These are phyloP conservation scores for Drosophila simulans DNA, from an alignment of 1,140 invertebrate species.

Conservation along the genomic window DNA sequence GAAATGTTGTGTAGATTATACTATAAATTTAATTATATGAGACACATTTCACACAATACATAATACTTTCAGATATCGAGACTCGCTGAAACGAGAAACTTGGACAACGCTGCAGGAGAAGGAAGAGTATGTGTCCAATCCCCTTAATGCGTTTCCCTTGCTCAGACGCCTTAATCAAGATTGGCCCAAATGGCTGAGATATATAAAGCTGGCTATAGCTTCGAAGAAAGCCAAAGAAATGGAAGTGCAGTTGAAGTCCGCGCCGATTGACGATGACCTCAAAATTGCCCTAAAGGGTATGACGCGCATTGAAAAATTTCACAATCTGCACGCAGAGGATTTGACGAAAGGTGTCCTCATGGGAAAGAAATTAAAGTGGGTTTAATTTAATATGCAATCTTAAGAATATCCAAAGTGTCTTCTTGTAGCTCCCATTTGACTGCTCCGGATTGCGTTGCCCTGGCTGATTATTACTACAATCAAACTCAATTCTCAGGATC, in stretches of 20 bases:
- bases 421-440: constrained; percentile 22
- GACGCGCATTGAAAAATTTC: constrained; percentile 43
- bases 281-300: constrained; percentile 27
- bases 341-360: constrained; percentile 46
- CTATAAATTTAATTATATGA: too few species aligned
- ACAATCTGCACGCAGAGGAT: constrained; percentile 49
- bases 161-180: constrained; percentile 50
- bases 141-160: constrained; percentile 43
- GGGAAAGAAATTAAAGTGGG: constrained; percentile 35
- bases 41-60: too few species aligned
- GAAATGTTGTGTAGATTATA: too few species aligned
- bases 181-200: constrained; percentile 56
- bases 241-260: not conserved
- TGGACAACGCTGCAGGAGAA: not conserved
- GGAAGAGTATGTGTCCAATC: constrained; percentile 49
- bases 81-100: constrained; percentile 7
- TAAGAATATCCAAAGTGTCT: not conserved
- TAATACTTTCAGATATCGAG: constrained; percentile 15
- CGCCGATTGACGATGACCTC: constrained; percentile 24
- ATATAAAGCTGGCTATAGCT: constrained; percentile 18
- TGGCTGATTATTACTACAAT: constrained; percentile 39
- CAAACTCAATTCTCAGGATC: constrained; percentile 15
- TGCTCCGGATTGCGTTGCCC: constrained; percentile 31
- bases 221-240: constrained; percentile 14
- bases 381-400: not conserved